phyloP scores from a whole-genome alignment of 2,113 vertebrate species.

The Silurus asotus region DNA sequence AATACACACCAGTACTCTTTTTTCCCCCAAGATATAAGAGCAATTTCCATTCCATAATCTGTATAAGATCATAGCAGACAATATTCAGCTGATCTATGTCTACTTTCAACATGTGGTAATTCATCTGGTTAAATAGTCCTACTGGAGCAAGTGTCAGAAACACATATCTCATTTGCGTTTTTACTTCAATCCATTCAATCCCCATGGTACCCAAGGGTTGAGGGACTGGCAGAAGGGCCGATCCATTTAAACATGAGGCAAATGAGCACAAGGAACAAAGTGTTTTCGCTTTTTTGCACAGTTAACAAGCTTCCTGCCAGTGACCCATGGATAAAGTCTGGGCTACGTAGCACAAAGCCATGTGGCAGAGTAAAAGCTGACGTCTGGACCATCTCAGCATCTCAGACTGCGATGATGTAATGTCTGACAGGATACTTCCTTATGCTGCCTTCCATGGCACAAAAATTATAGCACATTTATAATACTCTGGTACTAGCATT shows the following conservation, averaged over 20 bases:
- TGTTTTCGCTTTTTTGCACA: constrained; percentile 51
- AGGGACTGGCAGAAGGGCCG: constrained; percentile 27
- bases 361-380: constrained; percentile 35
- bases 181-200: constrained; percentile 23
- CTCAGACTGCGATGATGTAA: constrained; percentile 62
- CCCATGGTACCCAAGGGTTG: constrained; percentile 30
- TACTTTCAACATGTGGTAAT: constrained; percentile 30
- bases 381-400: constrained; percentile 47
- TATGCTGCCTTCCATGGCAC: constrained; percentile 28
- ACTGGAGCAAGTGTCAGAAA: constrained; percentile 36
- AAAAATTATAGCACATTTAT: neutral
- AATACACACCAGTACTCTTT: neutral
- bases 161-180: constrained; percentile 32
- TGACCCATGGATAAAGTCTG: constrained; percentile 47
- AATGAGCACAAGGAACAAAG: constrained; percentile 33
- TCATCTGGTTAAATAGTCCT: constrained; percentile 42
- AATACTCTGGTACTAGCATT: neutral
- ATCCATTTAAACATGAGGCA: constrained; percentile 24
- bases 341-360: constrained; percentile 47
- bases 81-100: constrained; percentile 10
- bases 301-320: constrained; percentile 50
- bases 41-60: constrained; percentile 23
- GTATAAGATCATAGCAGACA: constrained; percentile 14
- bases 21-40: constrained; percentile 18
- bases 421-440: constrained; percentile 60